These are phyloP conservation scores for Ormyrus pomaceus DNA, from an alignment of 2,888 invertebrate genomes.

Conservation along the genomic window DNA sequence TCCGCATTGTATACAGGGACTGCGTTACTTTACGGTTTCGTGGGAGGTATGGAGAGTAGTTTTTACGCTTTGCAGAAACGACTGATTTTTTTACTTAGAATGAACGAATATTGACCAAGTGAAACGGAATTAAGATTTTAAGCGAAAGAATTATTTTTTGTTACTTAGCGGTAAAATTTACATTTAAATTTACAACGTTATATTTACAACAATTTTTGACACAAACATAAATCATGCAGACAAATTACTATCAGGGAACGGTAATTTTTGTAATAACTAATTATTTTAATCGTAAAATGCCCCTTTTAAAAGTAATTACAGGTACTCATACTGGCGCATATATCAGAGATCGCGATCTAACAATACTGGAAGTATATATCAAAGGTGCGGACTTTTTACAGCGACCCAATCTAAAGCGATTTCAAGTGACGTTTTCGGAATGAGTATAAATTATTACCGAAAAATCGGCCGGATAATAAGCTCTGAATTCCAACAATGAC, in stretches of 20 bases:
- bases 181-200: no score
- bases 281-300: slow-evolving; percentile 27
- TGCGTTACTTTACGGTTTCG: slow-evolving; percentile 9
- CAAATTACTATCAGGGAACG: neutral
- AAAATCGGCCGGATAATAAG: slow-evolving; percentile 35
- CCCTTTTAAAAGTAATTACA: slow-evolving; percentile 20
- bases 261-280: neutral
- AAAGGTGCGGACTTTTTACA: neutral
- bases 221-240: neutral
- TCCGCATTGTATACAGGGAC: slow-evolving; percentile 1
- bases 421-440: slow-evolving; percentile 27
- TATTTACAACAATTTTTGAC: no score
- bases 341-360: slow-evolving; percentile 17
- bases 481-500: slow-evolving; percentile 29
- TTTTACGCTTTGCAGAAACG: no score
- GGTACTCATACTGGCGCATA: neutral
- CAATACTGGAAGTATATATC: slow-evolving; percentile 20
- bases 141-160: no score
- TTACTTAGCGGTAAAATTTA: no score
- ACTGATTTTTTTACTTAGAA: no score
- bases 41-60: neutral
- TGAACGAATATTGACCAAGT: no score
- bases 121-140: no score
- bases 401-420: slow-evolving; percentile 1
- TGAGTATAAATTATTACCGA: slow-evolving; percentile 36